phyloP scores from a whole-genome alignment of 2,113 vertebrate species.

The Sander lucioperca region DNA sequence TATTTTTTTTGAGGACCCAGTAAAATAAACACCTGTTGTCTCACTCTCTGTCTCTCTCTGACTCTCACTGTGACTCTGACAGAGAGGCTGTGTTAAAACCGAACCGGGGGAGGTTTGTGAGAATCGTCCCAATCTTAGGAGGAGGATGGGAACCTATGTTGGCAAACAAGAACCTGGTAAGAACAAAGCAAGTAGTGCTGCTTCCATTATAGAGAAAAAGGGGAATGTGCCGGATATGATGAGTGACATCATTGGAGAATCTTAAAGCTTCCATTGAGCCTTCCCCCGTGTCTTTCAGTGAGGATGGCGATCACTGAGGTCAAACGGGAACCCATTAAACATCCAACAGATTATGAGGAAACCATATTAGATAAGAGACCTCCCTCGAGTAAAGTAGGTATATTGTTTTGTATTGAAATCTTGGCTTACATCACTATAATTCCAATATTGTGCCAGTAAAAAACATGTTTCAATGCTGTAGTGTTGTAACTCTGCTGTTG shows the following conservation, averaged over 20 bases:
- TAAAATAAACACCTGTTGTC: neutral
- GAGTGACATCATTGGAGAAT: neutral
- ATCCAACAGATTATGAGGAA: constrained; percentile 78
- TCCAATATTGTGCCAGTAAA: neutral
- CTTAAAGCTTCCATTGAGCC: constrained; percentile 13
- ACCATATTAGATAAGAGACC: constrained; percentile 82
- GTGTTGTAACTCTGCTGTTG: neutral
- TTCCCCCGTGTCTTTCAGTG: constrained; percentile 79
- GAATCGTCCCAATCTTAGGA: constrained; percentile 90
- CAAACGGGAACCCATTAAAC: constrained; percentile 85
- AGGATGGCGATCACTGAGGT: constrained; percentile 80
- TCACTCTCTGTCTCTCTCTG: neutral
- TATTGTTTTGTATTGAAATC: neutral
- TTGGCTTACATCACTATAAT: neutral
- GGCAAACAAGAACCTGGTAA: constrained; percentile 89
- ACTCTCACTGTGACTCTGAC: neutral
- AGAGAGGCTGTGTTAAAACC: constrained; percentile 85
- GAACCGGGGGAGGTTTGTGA: constrained; percentile 86
- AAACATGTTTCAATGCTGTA: neutral
- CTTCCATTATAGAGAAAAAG: neutral
- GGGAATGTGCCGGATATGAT: neutral
- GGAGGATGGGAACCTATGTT: constrained; percentile 92
- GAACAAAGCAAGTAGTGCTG: constrained; percentile 19
- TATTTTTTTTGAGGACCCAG: neutral
- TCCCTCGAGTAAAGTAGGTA: constrained; percentile 83